Evolutionary conservation across 2,888 invertebrate genomes (phyloP).

Genomic region (Drosophila birchii): DNA sequence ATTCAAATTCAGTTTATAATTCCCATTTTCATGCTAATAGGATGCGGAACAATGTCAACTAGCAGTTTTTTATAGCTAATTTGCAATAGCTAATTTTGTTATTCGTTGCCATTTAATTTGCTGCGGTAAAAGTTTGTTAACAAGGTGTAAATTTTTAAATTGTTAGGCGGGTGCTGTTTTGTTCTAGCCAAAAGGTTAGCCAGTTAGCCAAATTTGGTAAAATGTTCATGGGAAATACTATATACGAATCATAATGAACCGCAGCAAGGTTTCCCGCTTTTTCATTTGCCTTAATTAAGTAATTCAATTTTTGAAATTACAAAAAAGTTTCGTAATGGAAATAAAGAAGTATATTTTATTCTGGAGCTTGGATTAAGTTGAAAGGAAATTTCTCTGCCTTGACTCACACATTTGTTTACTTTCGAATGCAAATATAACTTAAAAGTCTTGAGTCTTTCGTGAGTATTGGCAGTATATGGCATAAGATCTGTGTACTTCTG

Average conservation of each 20-base stretch:
- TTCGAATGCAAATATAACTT: conserved; percentile 1
- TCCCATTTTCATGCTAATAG: conserved; percentile 22
- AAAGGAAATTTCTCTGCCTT: background rate
- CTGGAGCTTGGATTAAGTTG: background rate
- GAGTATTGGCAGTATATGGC: conserved; percentile 2
- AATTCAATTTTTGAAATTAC: conserved; percentile 15
- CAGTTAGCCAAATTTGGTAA: conserved; percentile 51
- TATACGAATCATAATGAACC: conserved; percentile 13
- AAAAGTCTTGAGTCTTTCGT: conserved; percentile 1
- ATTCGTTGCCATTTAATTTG: conserved; percentile 12
- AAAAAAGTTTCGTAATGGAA: background rate
- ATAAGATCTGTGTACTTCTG: background rate
- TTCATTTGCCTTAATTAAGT: conserved; percentile 22
- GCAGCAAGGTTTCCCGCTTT: conserved; percentile 20
- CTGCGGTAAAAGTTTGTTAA: conserved; percentile 51
- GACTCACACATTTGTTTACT: background rate
- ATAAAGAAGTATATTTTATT: no score
- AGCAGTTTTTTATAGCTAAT: conserved; percentile 45
- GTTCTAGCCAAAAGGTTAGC: conserved; percentile 42
- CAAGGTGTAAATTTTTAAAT: conserved; percentile 73
- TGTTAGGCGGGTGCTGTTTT: conserved; percentile 59
- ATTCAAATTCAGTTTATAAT: conserved; percentile 3
- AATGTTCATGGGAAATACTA: conserved; percentile 14
- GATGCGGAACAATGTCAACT: conserved; percentile 60
- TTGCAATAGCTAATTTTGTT: conserved; percentile 50